Conservation (phyloP, 2,888 invertebrate species). For the Antheraea yamamai region DNA sequence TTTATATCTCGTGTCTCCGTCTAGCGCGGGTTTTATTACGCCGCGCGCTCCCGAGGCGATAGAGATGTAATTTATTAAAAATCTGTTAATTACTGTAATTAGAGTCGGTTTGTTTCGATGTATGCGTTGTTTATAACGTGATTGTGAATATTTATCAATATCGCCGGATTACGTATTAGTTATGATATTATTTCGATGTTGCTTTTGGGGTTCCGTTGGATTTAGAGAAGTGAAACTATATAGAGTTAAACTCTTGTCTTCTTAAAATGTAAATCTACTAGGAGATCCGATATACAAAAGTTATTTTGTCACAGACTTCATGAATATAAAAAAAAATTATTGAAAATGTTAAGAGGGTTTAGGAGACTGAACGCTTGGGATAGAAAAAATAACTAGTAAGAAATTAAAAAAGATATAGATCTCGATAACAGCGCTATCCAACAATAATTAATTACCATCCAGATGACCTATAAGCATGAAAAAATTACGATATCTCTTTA, state of each 20-base stretch:
- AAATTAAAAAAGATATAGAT: no score
- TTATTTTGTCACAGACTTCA: no score
- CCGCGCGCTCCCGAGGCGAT: conserved; percentile 64
- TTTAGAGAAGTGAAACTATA: not conserved
- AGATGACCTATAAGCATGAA: no score
- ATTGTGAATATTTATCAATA: conserved; percentile 63
- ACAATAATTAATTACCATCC: no score
- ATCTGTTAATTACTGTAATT: conserved; percentile 75
- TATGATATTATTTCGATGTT: conserved; percentile 29
- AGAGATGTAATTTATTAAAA: conserved; percentile 72
- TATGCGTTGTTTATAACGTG: conserved; percentile 59
- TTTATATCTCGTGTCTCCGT: conserved; percentile 39
- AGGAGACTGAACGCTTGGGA: no score
- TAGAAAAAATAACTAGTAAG: no score
- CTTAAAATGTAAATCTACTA: not conserved
- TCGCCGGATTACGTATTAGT: conserved; percentile 50
- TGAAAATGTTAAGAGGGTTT: no score
- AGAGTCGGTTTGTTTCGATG: conserved; percentile 59
- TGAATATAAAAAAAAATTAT: no score
- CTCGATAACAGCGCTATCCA: no score
- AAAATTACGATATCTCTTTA: no score
- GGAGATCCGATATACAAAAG: not conserved
- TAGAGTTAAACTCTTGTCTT: not conserved
- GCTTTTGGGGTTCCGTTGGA: conserved; percentile 42
- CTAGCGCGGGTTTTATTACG: conserved; percentile 52